phyloP scores from a whole-genome alignment of 2,888 invertebrate genomes.

The Ophioninae sp. region DNA sequence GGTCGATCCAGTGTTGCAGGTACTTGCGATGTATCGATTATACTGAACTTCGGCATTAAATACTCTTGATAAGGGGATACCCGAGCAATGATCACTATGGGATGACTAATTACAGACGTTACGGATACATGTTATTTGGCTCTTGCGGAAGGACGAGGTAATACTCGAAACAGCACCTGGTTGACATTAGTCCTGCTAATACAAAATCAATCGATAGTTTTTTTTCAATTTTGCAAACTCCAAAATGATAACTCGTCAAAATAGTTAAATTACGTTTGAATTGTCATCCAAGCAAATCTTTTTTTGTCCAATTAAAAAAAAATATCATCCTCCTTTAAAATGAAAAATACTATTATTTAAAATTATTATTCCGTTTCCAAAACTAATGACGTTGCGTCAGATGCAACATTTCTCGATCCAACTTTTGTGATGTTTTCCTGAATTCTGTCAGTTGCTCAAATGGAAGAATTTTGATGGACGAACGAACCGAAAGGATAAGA shows the following conservation, averaged over 20 bases:
- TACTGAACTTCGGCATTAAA: slow-evolving; percentile 21
- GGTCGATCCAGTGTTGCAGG: neutral
- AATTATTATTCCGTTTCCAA: no score
- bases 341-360: no score
- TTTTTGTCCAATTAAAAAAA: no score
- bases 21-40: slow-evolving; percentile 24
- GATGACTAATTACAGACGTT: slow-evolving; percentile 20
- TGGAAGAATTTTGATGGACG: neutral
- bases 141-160: neutral
- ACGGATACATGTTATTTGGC: neutral
- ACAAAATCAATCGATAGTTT: neutral
- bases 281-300: no score
- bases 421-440: no score
- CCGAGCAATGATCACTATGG: slow-evolving; percentile 3
- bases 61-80: slow-evolving; percentile 11
- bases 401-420: no score
- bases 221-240: no score
- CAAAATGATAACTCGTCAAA: no score
- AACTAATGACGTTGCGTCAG: no score
- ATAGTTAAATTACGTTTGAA: no score
- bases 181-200: neutral
- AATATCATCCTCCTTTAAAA: no score
- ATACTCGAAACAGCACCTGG: slow-evolving; percentile 1
- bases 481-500: neutral
- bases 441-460: neutral